These are phyloP conservation scores for Callipepla californica DNA, from an alignment of 2,113 vertebrate species.

Conservation along the genomic window DNA sequence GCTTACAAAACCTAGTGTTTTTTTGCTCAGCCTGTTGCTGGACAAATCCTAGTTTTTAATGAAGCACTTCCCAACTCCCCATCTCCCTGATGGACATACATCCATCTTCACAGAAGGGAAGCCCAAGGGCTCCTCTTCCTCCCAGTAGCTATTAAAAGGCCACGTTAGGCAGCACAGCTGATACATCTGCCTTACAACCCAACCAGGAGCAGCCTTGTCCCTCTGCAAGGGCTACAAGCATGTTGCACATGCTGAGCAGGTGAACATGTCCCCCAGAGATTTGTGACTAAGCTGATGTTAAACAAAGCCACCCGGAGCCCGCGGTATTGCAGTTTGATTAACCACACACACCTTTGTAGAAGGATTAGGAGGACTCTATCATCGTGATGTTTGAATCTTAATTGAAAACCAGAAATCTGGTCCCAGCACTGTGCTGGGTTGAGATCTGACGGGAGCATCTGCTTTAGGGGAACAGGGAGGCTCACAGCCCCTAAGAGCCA, in stretches of 20 bases:
- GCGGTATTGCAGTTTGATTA: slow-evolving; percentile 25
- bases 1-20: background rate
- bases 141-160: background rate
- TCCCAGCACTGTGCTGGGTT: background rate
- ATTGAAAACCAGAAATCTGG: slow-evolving; percentile 50
- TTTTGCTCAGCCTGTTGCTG: background rate
- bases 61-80: background rate
- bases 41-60: background rate
- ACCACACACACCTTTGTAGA: slow-evolving; percentile 18
- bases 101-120: background rate
- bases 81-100: background rate
- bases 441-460: background rate
- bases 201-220: background rate
- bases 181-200: background rate
- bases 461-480: background rate
- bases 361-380: slow-evolving; percentile 54
- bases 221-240: background rate
- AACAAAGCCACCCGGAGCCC: slow-evolving; percentile 27
- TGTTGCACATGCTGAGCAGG: background rate
- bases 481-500: background rate
- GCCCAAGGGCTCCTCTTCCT: background rate
- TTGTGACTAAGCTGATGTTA: slow-evolving; percentile 22
- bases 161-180: background rate
- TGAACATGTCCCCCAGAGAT: background rate
- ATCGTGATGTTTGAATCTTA: slow-evolving; percentile 31